A percentile compares a stretch with the other conserved stretches of the same genome.
phyloP scores from a whole-genome alignment of 2,113 vertebrate genomes.

The Gymnorhina tibicen region DNA sequence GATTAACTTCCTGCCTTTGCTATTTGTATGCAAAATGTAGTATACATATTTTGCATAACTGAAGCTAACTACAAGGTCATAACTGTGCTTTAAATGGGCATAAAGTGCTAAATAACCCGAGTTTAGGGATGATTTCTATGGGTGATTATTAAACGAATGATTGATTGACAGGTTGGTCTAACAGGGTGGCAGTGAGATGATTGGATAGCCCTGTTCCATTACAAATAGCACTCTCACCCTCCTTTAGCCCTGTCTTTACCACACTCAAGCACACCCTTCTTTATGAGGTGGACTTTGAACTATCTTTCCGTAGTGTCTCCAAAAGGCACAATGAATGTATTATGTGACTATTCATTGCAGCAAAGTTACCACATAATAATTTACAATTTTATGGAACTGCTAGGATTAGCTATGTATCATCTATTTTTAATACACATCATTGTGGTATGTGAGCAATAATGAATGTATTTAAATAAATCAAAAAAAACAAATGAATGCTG shows the following conservation, averaged over 20 bases:
- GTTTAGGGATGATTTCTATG: neutral
- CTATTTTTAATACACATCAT: conserved; percentile 52
- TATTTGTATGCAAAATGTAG: conserved; percentile 30
- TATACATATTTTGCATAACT: conserved; percentile 9
- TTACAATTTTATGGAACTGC: conserved; percentile 26
- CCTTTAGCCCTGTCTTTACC: neutral
- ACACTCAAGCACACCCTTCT: neutral
- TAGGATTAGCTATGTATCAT: conserved; percentile 49
- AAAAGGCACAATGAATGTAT: neutral
- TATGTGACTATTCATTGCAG: neutral
- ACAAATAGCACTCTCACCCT: neutral
- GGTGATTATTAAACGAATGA: neutral
- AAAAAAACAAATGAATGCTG: conserved; percentile 23
- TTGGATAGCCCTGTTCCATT: neutral
- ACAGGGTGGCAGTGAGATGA: neutral
- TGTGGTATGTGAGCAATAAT: conserved; percentile 37
- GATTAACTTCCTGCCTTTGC: conserved; percentile 15
- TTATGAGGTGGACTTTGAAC: conserved; percentile 43
- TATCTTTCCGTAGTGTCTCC: neutral
- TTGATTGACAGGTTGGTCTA: neutral
- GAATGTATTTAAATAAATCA: conserved; percentile 56
- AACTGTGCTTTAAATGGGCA: conserved; percentile 11
- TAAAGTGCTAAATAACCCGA: neutral
- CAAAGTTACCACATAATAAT: conserved; percentile 40
- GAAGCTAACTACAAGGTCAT: conserved; percentile 10